A percentile compares a stretch with the other conserved stretches of the same genome.
These are phyloP conservation scores for Rhea pennata DNA, from an alignment of 2,113 vertebrate genomes.

Conservation along the genomic window DNA sequence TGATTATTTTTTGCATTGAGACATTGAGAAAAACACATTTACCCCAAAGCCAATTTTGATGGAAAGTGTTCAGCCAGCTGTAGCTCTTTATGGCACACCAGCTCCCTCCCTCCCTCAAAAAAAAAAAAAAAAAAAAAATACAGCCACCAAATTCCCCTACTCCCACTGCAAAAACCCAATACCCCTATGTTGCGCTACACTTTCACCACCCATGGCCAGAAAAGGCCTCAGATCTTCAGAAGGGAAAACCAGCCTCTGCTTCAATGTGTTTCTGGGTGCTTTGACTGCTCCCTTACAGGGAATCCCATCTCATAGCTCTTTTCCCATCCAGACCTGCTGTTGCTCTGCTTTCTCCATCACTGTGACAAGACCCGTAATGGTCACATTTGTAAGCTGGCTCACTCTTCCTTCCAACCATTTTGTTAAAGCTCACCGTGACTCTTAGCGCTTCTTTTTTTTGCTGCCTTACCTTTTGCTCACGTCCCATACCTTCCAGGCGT, in stretches of 20 bases:
- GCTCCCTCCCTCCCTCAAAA: too few relatives aligned
- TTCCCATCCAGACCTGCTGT: not conserved
- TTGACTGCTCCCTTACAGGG: not conserved
- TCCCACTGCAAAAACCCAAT: not conserved
- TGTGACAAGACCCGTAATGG: not conserved
- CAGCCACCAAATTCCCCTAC: not conserved
- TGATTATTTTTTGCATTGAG: not conserved
- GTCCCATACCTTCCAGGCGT: not conserved
- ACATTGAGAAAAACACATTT: rapidly evolving
- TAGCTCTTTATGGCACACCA: not conserved
- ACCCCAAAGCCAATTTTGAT: not conserved
- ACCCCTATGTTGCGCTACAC: not conserved
- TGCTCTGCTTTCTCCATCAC: not conserved
- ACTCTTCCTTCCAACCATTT: not conserved
- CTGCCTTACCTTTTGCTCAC: not conserved
- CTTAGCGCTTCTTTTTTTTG: not conserved
- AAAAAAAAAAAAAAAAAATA: too few relatives aligned
- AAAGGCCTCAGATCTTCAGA: not conserved
- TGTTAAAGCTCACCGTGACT: not conserved
- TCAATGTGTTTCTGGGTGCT: not conserved
- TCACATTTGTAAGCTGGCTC: not conserved
- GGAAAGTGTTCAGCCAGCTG: not conserved
- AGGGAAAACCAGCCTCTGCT: not conserved
- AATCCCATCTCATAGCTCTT: not conserved
- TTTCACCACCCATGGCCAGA: not conserved